Evolutionary conservation across 1,140 invertebrate genomes (phyloP), one percentile per base, ranked within the genome.

Genomic region (Atta colombica): DNA sequence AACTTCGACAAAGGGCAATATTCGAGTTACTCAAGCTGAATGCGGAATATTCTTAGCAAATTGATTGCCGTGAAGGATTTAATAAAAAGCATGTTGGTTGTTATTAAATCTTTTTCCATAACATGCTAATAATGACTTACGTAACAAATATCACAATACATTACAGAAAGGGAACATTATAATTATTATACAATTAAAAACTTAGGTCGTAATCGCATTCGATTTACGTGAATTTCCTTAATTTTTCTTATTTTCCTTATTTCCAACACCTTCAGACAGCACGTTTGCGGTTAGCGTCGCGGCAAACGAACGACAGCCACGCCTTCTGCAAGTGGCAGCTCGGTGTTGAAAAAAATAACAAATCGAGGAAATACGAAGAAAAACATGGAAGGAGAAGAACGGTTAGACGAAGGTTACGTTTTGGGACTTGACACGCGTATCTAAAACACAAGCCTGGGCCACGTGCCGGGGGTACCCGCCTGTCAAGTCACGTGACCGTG

Each of bases 401-500:
- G 31, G 68, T 84, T 53, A 72, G 82, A 87, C 72, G 89, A 90
- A 82, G 88, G 86, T 89, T 93, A 91, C 94, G 93, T 93, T 94
- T 92, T 89, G 93, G 94, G 94, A 94, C 94, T 95, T 95, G 95
- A 95, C 94, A 95, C 94, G 94, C 94, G 94, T 94, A 95, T 94
- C 93, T 94, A 94, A 94, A 95, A 94, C 93, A 93, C 92, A 91
- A 91, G 80, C 82, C 86, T 87, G 92, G 92, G 94, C 94, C 94
- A 95, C 95, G 95, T 95, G 95, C 87, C 94, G 91, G 69, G 87
- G 85, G 89, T 93, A 92, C 89, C 89, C 92, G 85, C 81, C 92
- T 94, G 93, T 93, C 93, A 92, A 86, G 94, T 94, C 94, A 95
- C 95, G 95, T 95, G 94, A 93, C 94, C 91, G 72, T 89, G 87